Conservation (phyloP, 2,113 vertebrate species). For the Chelonoidis abingdonii region DNA sequence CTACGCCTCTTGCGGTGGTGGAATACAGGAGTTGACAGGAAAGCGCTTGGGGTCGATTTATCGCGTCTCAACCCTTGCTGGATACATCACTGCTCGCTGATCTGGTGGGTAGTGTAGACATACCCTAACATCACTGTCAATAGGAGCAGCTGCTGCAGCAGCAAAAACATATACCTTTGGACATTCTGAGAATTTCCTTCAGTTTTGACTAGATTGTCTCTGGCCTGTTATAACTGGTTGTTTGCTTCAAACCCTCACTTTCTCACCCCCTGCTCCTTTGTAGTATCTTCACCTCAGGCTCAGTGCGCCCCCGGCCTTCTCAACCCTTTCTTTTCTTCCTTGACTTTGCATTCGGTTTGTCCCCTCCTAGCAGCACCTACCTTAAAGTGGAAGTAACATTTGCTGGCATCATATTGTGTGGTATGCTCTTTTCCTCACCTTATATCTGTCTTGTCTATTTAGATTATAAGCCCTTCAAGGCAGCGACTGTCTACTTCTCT, state of each 20-base stretch:
- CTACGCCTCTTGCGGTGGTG: too few relatives aligned
- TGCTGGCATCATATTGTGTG: not conserved
- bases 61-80: too few relatives aligned
- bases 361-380: not conserved
- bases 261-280: not conserved
- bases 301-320: rapidly evolving
- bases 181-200: not conserved
- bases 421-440: not conserved
- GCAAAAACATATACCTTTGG: not conserved
- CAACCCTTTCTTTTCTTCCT: not conserved
- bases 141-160: not conserved
- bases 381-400: not conserved
- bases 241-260: rapidly evolving
- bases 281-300: not conserved
- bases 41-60: too few relatives aligned
- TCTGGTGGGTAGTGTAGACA: too few relatives aligned
- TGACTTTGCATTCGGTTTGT: not conserved
- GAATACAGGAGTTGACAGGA: too few relatives aligned
- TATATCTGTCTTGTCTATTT: not conserved
- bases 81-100: too few relatives aligned
- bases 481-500: not conserved
- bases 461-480: not conserved
- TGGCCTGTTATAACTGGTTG: not conserved
- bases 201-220: not conserved
- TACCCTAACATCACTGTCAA: not conserved